A percentile compares a stretch with the other conserved stretches of the same genome.
Evolutionary conservation across 2,888 invertebrate genomes (phyloP).

Genomic region (Zaprionus lineosus): DNA sequence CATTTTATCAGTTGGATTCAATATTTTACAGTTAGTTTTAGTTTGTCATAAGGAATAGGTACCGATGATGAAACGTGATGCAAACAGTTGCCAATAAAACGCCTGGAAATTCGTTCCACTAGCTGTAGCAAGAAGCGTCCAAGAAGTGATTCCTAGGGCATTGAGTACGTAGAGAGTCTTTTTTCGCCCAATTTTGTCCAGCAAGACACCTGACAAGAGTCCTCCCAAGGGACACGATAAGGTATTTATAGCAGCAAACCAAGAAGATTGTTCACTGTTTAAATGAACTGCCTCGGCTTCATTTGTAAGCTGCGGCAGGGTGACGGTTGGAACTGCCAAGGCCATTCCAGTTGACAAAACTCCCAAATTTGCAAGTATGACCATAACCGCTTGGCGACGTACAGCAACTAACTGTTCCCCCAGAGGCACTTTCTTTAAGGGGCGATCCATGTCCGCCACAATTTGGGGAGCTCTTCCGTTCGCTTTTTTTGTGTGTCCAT

Average conservation of each 20-base stretch:
- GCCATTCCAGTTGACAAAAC: constrained; percentile 80
- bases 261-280: constrained; percentile 74
- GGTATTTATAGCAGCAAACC: constrained; percentile 82
- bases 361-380: constrained; percentile 80
- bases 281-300: constrained; percentile 68
- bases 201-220: constrained; percentile 74
- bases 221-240: constrained; percentile 81
- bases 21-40: too few relatives aligned
- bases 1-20: too few relatives aligned
- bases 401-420: constrained; percentile 80
- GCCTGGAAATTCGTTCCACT: constrained; percentile 53
- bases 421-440: constrained; percentile 60
- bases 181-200: constrained; percentile 82
- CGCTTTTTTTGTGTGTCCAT: constrained; percentile 21
- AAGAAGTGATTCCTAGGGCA: constrained; percentile 75
- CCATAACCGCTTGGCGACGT: constrained; percentile 79
- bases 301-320: constrained; percentile 72
- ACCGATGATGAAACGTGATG: constrained; percentile 81
- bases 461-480: constrained; percentile 46
- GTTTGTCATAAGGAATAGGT: too few relatives aligned
- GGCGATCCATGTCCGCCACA: constrained; percentile 58
- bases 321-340: constrained; percentile 80
- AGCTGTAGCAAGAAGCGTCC: constrained; percentile 79
- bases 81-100: constrained; percentile 78
- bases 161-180: constrained; percentile 78